Base-by-base conservation (phyloP, 1,140 invertebrate genomes). In the Scaptomyza montana region DNA sequence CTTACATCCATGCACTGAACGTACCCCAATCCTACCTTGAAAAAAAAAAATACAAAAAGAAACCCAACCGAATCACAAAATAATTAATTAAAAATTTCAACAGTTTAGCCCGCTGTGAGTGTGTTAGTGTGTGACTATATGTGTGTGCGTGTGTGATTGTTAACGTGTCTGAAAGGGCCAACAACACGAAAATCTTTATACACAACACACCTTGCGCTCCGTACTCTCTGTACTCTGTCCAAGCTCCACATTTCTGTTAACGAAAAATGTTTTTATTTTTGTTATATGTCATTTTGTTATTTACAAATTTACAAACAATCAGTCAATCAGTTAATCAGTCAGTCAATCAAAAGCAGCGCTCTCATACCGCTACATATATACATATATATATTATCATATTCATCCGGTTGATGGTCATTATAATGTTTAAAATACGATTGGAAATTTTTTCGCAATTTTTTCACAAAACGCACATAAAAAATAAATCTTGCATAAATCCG, bases 231-330 rank as follows among this genome's bases (percentile, higher is more conserved):
- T 65, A 49, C 30, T 64, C 49, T 56, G 62, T 67, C 46, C 60
- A 54, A 68, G 68, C 79, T 74, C 68, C 74, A 78, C 68, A 78
- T 78, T 81, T 91, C 80, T 91, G 86, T 91, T 91, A 90, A 91
- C 90, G 90, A 91, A 91, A 91, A 91, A 91, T 91, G 90, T 91
- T 91, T 91, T 91, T 81, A 90, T 90, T 90, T 90, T 90, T 90
- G 89, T 86, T 73, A 89, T 76, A 74, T 74, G 74, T 68, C 77
- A 87, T 82, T 89, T 64, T 79, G 73, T 79, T 70, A 68, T 76
- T 80, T 70, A 72, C 57, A 76, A 80, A 33, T 60, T 12, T 6
- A 50, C 56, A 59, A 51, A 51, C 46, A 73, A 64, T 64, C 66
- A 53, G 55, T 59, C 74, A 74, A 74, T 28, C 74, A 63, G 39